Conservation (phyloP, 2,113 vertebrate genomes). For the Protobothrops flavoviridis region DNA sequence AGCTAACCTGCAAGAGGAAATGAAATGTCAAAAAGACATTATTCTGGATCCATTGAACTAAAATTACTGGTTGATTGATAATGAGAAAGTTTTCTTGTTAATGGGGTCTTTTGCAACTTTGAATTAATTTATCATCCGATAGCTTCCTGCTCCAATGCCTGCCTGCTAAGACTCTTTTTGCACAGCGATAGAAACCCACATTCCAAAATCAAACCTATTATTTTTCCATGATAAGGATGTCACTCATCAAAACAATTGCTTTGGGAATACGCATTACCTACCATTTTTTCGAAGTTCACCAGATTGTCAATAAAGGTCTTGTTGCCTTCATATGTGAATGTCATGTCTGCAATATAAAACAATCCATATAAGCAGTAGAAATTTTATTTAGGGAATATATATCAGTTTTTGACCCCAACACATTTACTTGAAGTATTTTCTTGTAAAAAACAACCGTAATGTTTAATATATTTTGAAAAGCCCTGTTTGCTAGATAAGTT, state of each 20-base stretch:
- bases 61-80: neutral
- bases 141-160: neutral
- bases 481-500: conserved; percentile 38
- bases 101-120: neutral
- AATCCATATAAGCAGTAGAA: conserved; percentile 39
- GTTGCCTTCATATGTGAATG: conserved; percentile 98
- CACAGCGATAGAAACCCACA: neutral
- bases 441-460: conserved; percentile 29
- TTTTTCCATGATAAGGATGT: neutral
- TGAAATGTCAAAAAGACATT: conserved; percentile 17
- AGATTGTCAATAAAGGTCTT: conserved; percentile 93
- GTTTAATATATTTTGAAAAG: conserved; percentile 49
- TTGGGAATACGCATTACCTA: conserved; percentile 68
- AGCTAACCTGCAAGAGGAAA: conserved; percentile 22
- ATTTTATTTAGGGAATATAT: neutral
- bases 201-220: neutral
- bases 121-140: neutral
- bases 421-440: conserved; percentile 58
- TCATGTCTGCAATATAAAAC: conserved; percentile 87
- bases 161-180: neutral
- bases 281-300: conserved; percentile 99
- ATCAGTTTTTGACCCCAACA: conserved; percentile 20
- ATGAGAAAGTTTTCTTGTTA: neutral
- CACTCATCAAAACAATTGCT: conserved; percentile 16
- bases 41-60: conserved; percentile 13